phyloP scores from a whole-genome alignment of 2,888 invertebrate genomes.

The Druceiella hillmani region DNA sequence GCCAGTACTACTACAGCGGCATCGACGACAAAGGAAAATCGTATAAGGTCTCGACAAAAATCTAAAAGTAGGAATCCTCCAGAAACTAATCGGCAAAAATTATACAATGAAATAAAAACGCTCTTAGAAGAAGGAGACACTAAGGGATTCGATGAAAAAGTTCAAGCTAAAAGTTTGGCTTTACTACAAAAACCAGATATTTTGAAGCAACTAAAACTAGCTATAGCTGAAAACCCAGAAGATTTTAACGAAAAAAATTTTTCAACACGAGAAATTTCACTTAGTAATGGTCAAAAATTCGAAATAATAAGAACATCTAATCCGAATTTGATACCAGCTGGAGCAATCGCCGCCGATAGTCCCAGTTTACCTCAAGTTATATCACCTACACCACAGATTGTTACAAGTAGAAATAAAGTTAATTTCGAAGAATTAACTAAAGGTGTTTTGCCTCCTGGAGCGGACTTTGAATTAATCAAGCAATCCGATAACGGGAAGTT shows the following conservation, averaged over 20 bases:
- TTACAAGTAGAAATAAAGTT: slow-evolving; percentile 55
- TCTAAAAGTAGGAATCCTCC: slow-evolving; percentile 40
- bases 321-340: slow-evolving; percentile 60
- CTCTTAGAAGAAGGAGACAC: slow-evolving; percentile 54
- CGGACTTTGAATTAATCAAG: slow-evolving; percentile 76
- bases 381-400: slow-evolving; percentile 37
- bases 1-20: slow-evolving; percentile 48
- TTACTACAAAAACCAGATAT: slow-evolving; percentile 65
- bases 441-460: slow-evolving; percentile 71
- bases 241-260: slow-evolving; percentile 62
- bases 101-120: slow-evolving; percentile 54
- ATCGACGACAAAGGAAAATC: slow-evolving; percentile 36
- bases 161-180: slow-evolving; percentile 49
- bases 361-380: slow-evolving; percentile 40
- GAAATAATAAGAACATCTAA: slow-evolving; percentile 68
- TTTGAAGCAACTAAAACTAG: slow-evolving; percentile 67
- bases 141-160: slow-evolving; percentile 47
- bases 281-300: slow-evolving; percentile 70
- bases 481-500: slow-evolving; percentile 68
- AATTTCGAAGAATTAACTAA: slow-evolving; percentile 75
- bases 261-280: slow-evolving; percentile 65
- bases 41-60: slow-evolving; percentile 33
- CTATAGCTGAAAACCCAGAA: slow-evolving; percentile 63
- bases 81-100: slow-evolving; percentile 51
- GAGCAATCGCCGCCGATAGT: slow-evolving; percentile 49